These are phyloP conservation scores for Caenorhabditis sp. DNA, from an alignment of 2,888 invertebrate species.

Conservation along the genomic window DNA sequence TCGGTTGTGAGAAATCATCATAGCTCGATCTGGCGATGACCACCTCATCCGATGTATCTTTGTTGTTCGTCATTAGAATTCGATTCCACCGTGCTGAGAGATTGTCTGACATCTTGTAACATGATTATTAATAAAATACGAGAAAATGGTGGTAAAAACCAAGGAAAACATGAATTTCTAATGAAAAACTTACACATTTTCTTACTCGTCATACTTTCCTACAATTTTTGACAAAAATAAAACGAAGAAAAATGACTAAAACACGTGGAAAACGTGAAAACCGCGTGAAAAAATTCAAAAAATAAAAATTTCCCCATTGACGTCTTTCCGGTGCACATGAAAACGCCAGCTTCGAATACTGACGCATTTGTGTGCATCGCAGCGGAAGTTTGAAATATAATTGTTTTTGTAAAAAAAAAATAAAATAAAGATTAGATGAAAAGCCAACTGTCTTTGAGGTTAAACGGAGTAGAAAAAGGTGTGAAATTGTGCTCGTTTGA, in stretches of 20 bases:
- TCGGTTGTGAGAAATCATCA: slow-evolving; percentile 61
- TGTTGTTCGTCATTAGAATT: slow-evolving; percentile 31
- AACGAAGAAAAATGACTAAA: neutral
- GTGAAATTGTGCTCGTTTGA: neutral
- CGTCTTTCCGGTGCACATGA: neutral
- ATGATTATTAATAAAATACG: neutral
- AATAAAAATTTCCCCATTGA: neutral
- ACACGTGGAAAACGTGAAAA: neutral
- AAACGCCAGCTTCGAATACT: neutral
- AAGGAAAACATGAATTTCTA: no score
- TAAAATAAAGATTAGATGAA: neutral
- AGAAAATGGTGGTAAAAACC: neutral
- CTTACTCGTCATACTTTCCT: neutral
- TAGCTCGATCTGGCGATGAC: slow-evolving; percentile 53
- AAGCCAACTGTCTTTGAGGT: neutral
- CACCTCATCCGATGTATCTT: slow-evolving; percentile 46
- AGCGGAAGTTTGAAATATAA: neutral
- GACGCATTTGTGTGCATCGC: no score
- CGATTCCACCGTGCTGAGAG: slow-evolving; percentile 40
- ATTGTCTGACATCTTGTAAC: slow-evolving; percentile 39
- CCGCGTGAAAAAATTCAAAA: neutral
- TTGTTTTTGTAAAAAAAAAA: neutral
- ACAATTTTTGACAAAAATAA: neutral
- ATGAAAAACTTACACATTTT: neutral
- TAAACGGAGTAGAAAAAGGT: neutral